Conservation (phyloP, 2,113 vertebrate species). For the Mormyrus iriodes region DNA sequence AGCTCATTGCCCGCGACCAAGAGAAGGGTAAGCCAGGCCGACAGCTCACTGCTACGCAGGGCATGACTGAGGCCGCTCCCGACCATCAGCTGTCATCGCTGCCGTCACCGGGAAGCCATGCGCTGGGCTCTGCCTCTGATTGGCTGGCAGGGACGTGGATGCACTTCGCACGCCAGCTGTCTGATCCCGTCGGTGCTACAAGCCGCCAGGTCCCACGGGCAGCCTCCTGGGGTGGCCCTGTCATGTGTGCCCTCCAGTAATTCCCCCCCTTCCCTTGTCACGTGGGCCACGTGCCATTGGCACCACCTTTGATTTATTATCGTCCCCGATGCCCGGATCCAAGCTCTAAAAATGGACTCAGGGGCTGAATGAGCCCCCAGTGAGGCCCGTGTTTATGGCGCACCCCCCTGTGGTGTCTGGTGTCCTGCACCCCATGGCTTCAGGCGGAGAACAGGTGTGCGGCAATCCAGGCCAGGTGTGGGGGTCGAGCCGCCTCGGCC, state of each 20-base stretch:
- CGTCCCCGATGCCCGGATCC: neutral
- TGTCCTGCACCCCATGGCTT: neutral
- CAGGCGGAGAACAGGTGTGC: neutral
- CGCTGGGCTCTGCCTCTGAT: constrained; percentile 27
- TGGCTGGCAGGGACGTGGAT: constrained; percentile 42
- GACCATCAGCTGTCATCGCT: constrained; percentile 50
- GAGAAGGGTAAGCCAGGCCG: neutral
- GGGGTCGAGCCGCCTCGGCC: neutral
- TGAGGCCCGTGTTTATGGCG: neutral
- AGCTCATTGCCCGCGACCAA: neutral
- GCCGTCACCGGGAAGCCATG: constrained; percentile 37
- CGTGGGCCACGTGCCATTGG: neutral
- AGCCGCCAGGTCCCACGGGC: constrained; percentile 35
- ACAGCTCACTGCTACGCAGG: neutral
- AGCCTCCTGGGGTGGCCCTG: constrained; percentile 33
- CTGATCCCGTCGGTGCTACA: constrained; percentile 52
- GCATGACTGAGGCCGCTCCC: constrained; percentile 30
- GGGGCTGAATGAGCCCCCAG: neutral
- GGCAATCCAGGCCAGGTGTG: constrained; percentile 6
- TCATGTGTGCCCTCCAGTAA: neutral
- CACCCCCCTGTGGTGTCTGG: neutral
- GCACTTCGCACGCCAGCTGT: constrained; percentile 54
- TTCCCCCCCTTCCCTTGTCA: neutral
- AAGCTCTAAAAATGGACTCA: neutral
- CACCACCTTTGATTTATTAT: neutral